These are phyloP conservation scores for Bos javanicus DNA, from an alignment of 2,113 vertebrate genomes.

Conservation along the genomic window DNA sequence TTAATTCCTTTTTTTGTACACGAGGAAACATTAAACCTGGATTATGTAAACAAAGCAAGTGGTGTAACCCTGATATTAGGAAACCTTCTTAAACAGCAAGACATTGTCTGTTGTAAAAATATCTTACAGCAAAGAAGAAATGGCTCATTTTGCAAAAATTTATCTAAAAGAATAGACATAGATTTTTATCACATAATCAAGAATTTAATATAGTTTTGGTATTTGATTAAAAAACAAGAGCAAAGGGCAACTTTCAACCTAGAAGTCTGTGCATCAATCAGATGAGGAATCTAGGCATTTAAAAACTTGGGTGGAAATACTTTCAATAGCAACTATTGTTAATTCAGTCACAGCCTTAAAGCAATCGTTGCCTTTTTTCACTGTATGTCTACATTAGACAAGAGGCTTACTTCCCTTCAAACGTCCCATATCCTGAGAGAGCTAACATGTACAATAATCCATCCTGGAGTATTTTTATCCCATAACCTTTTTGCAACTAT, in stretches of 20 bases:
- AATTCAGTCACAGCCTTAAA: background rate
- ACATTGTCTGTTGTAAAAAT: constrained; percentile 34
- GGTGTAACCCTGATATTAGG: constrained; percentile 19
- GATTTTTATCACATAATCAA: constrained; percentile 32
- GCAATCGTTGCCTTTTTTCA: background rate
- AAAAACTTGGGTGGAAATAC: constrained; percentile 25
- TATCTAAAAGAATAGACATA: background rate
- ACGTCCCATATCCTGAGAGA: background rate
- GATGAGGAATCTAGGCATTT: background rate
- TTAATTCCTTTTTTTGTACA: constrained; percentile 29
- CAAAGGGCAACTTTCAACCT: constrained; percentile 8
- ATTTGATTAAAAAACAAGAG: constrained; percentile 2
- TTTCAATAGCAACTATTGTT: background rate
- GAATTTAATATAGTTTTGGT: constrained; percentile 25
- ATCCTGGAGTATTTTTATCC: background rate
- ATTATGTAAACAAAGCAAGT: constrained; percentile 49
- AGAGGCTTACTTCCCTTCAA: background rate
- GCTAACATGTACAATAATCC: background rate
- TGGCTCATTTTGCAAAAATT: constrained; percentile 57
- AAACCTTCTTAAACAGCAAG: constrained; percentile 34
- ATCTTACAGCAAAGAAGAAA: constrained; percentile 50
- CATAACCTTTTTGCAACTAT: background rate
- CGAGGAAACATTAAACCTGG: constrained; percentile 41
- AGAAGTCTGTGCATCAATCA: background rate
- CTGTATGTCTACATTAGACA: background rate